Conservation (phyloP, 2,113 vertebrate species). For the Calonectris borealis region DNA sequence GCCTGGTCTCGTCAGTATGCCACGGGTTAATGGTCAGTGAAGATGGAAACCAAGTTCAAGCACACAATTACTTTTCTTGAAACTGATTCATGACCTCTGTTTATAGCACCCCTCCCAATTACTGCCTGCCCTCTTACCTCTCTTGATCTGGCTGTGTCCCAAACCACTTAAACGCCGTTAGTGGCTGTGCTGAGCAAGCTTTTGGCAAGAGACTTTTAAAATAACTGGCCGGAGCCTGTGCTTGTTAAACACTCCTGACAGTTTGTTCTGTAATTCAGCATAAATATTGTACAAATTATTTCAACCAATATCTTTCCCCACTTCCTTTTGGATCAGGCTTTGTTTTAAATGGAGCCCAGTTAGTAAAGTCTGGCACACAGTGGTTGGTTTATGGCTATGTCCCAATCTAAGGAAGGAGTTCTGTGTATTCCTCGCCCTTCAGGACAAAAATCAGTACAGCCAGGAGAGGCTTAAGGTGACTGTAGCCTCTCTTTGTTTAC, state of each 20-base stretch:
- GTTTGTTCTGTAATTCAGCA: neutral
- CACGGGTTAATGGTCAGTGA: conserved; percentile 32
- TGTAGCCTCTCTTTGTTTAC: neutral
- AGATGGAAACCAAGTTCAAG: neutral
- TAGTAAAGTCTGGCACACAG: neutral
- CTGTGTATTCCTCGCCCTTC: neutral
- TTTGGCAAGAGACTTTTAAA: conserved; percentile 13
- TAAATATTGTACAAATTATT: neutral
- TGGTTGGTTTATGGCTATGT: neutral
- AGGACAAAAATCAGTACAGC: neutral
- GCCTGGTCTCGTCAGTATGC: neutral
- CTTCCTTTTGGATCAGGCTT: neutral
- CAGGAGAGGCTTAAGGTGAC: neutral
- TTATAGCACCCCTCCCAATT: neutral
- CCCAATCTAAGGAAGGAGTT: neutral
- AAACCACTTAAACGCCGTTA: conserved; percentile 33
- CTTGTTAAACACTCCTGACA: conserved; percentile 21
- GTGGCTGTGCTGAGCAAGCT: conserved; percentile 41
- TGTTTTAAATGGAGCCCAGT: neutral
- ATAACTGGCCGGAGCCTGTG: neutral
- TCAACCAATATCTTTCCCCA: neutral
- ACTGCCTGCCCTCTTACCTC: conserved; percentile 35
- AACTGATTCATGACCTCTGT: conserved; percentile 5
- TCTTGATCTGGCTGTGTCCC: neutral
- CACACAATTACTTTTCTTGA: conserved; percentile 5